phyloP scores from a whole-genome alignment of 1,140 invertebrate genomes.

The Bombus impatiens region DNA sequence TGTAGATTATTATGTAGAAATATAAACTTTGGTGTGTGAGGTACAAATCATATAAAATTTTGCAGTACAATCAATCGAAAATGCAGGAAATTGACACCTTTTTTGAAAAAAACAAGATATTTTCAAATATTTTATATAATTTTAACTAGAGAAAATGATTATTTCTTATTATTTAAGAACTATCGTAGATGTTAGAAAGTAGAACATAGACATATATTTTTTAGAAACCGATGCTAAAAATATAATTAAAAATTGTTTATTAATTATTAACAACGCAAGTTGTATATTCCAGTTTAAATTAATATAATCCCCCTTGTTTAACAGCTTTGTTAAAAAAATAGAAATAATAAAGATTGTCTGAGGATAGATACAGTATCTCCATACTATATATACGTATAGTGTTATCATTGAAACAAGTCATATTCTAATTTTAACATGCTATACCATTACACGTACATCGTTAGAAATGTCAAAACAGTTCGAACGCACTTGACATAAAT shows the following conservation, averaged over 20 bases:
- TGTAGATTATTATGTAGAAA: neutral
- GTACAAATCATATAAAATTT: neutral
- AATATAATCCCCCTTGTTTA: too few relatives aligned
- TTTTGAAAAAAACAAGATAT: neutral
- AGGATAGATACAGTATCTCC: too few relatives aligned
- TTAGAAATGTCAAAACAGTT: neutral
- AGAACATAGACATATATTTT: too few relatives aligned
- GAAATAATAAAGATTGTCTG: too few relatives aligned
- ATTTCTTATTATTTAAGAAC: too few relatives aligned
- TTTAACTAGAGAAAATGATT: too few relatives aligned
- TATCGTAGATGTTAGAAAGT: too few relatives aligned
- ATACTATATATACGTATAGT: neutral
- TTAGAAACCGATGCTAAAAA: neutral
- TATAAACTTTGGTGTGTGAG: neutral
- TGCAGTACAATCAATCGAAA: neutral
- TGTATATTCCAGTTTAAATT: neutral
- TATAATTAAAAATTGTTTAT: neutral
- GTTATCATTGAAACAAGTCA: neutral
- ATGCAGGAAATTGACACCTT: accelerated
- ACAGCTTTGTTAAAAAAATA: too few relatives aligned
- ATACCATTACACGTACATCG: neutral
- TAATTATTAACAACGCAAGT: too few relatives aligned
- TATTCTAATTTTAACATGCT: neutral
- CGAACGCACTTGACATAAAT: neutral
- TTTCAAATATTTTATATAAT: too few relatives aligned